phyloP scores from a whole-genome alignment of 2,888 invertebrate genomes.

The Atrina japonica region DNA sequence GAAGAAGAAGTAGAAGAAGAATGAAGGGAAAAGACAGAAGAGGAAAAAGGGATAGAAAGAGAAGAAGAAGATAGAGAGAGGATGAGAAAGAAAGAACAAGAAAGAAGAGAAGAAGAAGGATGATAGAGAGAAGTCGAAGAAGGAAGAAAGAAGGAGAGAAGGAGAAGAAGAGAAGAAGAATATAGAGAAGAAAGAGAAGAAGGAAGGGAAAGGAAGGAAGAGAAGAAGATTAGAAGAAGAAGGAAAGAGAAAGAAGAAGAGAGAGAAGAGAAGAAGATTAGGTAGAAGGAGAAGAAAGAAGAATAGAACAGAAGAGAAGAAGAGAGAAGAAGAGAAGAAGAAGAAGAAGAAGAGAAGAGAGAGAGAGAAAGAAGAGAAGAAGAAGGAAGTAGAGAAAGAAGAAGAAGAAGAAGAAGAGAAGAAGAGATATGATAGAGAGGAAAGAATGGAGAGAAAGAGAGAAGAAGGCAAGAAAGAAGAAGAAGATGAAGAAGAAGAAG shows the following conservation, averaged over 20 bases:
- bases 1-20: no score
- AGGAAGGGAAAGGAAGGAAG: background rate
- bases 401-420: background rate
- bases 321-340: background rate
- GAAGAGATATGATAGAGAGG: background rate
- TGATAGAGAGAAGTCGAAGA: background rate
- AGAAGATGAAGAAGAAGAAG: background rate
- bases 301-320: background rate
- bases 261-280: background rate
- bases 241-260: background rate
- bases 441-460: background rate
- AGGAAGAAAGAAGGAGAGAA: background rate
- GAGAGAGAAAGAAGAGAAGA: background rate
- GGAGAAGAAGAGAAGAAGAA: no score
- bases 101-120: no score
- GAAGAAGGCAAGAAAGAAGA: no score
- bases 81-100: no score
- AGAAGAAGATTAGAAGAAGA: no score
- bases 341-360: background rate
- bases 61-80: no score
- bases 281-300: background rate
- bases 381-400: no score
- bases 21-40: no score
- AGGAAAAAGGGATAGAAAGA: no score
- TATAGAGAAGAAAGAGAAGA: no score